phyloP scores from a whole-genome alignment of 2,113 vertebrate species.

The Rissa tridactyla region DNA sequence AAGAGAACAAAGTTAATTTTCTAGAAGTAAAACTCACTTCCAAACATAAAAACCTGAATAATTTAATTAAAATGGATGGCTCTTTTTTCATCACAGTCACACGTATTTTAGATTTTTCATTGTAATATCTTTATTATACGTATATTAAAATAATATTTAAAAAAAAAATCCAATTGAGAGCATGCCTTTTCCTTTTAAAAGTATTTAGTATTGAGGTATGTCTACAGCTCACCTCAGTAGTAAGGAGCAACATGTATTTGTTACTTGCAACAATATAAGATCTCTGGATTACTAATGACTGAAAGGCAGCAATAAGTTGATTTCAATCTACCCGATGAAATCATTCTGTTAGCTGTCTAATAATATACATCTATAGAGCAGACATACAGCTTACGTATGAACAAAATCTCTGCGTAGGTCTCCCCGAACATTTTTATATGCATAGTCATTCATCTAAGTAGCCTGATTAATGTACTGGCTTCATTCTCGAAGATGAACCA shows the following conservation, averaged over 20 bases:
- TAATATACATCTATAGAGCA: fast-evolving
- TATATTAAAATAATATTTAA: background rate
- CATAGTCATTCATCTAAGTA: conserved; percentile 34
- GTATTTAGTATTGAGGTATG: background rate
- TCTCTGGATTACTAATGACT: background rate
- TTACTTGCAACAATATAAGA: background rate
- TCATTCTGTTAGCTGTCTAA: background rate
- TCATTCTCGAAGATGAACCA: conserved; percentile 53
- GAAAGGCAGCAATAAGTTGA: background rate
- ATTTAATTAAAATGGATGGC: background rate
- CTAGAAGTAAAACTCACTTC: background rate
- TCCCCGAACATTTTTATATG: background rate
- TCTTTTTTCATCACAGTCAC: background rate
- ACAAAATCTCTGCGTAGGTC: background rate
- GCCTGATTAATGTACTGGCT: conserved; percentile 26
- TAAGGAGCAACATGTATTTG: background rate
- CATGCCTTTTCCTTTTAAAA: background rate
- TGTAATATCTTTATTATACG: background rate
- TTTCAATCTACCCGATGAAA: background rate
- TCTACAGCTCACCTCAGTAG: background rate
- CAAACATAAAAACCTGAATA: background rate
- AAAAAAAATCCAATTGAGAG: background rate
- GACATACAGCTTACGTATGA: background rate
- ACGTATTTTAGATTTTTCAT: background rate
- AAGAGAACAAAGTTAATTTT: background rate